Evolutionary conservation across 2,888 invertebrate genomes (phyloP), one percentile per base, ranked within the genome.

Genomic region (Geotrupes spiniger): DNA sequence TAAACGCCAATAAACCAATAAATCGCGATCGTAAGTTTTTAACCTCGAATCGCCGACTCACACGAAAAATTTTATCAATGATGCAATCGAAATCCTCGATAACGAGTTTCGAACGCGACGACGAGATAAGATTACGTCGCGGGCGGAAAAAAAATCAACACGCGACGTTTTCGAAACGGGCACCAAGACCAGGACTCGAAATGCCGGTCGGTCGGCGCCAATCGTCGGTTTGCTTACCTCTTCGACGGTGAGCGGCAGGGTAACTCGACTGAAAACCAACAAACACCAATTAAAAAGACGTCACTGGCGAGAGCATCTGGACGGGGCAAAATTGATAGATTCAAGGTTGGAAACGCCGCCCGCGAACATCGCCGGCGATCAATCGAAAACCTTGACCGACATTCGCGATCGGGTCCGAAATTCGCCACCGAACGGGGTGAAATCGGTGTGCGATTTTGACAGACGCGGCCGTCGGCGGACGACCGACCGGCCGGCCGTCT

Each of bases 221-320:
- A 40, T 53, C 51, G 44, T 2, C 56, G 52, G 58, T 10, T 8
- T 42, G 77, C 87, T 81, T 80, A 94, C 94, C 89, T 96, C 95
- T 79, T 96, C 94, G 63, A 96, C 95, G 66, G 93, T 92, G 75
- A 96, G 83, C 71, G 95, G 95, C 76, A 97, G 84, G 74, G 92
- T 89, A 69, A 97, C 91, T 72, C 96, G 94, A 81, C 95, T 95
- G 84, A 71, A 84, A 65, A 21, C 6, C 4, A 21, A 21, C 3
- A 21, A 21, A 21, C 3, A 21, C 3, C 21, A 21, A 21, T 21
- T 21, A 21, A 21, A 21, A n/a, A n/a, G n/a, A n/a, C n/a, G n/a
- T n/a, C 21, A 6, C 21, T 6, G 37, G 12, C 39, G 36, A 25
- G 38, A n/a, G n/a, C n/a, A 21, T 21, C 42, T 12, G 29, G 38